phyloP scores from a whole-genome alignment of 2,888 invertebrate species.

The Sipha maydis region DNA sequence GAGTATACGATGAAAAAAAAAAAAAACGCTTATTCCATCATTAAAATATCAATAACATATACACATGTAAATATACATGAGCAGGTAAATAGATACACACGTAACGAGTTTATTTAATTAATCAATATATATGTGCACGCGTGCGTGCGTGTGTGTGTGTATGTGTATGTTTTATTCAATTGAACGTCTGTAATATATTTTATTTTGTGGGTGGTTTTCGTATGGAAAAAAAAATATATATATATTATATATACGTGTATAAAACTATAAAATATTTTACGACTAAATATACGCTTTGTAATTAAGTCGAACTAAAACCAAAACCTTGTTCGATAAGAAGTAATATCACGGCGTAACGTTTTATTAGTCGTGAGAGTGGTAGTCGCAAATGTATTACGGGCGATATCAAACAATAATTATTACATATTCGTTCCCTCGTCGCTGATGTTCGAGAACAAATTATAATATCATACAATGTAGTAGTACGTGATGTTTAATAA shows the following conservation, averaged over 20 bases:
- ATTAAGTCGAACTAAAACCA: not conserved
- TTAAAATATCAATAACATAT: constrained; percentile 2
- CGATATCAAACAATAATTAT: constrained; percentile 17
- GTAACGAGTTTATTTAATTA: not conserved
- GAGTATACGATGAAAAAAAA: not conserved
- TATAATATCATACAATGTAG: not conserved
- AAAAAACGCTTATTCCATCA: constrained; percentile 4
- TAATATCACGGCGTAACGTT: constrained; percentile 5
- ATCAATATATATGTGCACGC: too few relatives aligned
- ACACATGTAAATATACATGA: not conserved
- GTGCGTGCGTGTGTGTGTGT: too few relatives aligned
- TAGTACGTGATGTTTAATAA: not conserved
- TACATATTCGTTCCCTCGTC: not conserved
- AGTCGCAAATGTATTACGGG: not conserved
- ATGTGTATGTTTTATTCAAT: not conserved
- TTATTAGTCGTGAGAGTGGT: not conserved
- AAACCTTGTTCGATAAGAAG: not conserved
- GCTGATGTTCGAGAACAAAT: not conserved
- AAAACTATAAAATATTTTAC: constrained; percentile 8
- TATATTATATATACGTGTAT: not conserved
- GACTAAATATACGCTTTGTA: not conserved
- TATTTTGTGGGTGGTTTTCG: constrained; percentile 30
- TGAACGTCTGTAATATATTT: not conserved
- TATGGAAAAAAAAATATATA: not conserved
- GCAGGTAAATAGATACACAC: not conserved